Evolutionary conservation across 1,140 invertebrate genomes (phyloP).

Genomic region (Lepidostoma basale): DNA sequence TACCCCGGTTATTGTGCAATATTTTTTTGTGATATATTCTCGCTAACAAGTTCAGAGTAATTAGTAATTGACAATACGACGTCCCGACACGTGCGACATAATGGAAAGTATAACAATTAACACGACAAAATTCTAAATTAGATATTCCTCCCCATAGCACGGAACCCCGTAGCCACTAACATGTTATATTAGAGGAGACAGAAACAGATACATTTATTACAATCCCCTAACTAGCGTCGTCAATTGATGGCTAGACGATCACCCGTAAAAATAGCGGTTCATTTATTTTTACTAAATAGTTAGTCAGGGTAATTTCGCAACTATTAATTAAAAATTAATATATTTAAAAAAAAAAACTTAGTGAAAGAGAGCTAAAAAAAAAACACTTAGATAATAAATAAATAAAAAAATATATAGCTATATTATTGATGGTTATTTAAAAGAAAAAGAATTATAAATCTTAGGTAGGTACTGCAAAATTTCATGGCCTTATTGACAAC

Average conservation of each 20-base stretch:
- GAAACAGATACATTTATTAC: not conserved
- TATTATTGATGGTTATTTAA: conserved; percentile 30
- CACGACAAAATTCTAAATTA: conserved; percentile 39
- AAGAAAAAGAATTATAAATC: conserved; percentile 25
- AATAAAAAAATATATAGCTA: conserved; percentile 30
- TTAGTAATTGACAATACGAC: not conserved
- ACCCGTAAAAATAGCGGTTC: conserved; percentile 27
- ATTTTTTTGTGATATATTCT: conserved; percentile 29
- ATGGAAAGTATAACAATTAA: conserved; percentile 26
- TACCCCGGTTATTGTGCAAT: conserved; percentile 26
- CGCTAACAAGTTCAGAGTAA: conserved; percentile 14
- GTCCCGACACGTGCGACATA: not conserved
- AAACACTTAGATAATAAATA: conserved; percentile 17
- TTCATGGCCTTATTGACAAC: conserved; percentile 47
- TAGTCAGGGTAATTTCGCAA: conserved; percentile 45
- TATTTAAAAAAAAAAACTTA: conserved; percentile 22
- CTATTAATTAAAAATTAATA: conserved; percentile 26
- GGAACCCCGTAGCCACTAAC: conserved; percentile 4
- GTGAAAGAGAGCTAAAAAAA: conserved; percentile 14
- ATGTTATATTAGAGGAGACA: not conserved
- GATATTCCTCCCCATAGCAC: conserved; percentile 20
- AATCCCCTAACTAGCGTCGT: not conserved
- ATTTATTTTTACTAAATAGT: conserved; percentile 41
- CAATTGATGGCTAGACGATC: conserved; percentile 2
- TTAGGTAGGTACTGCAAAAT: conserved; percentile 47